phyloP scores from a whole-genome alignment of 2,888 invertebrate species.

The Catocala fraxini region DNA sequence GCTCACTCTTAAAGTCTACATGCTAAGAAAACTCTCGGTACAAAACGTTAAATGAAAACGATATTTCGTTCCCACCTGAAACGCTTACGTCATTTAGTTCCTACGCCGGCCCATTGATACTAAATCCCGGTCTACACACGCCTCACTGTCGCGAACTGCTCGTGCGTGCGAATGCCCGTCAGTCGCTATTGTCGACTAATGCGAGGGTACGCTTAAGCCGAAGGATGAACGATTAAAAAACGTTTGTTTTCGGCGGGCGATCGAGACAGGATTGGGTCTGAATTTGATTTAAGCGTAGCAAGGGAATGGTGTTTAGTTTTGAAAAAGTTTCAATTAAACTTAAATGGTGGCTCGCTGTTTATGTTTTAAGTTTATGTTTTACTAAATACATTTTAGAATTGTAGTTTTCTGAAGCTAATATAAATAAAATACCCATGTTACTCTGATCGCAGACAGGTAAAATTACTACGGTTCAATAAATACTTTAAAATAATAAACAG shows the following conservation, averaged over 20 bases:
- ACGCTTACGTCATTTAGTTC: conserved; percentile 31
- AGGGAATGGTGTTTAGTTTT: conserved; percentile 5
- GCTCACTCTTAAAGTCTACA: too few species aligned
- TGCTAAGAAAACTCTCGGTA: too few species aligned
- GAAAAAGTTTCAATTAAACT: neutral
- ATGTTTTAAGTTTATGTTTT: too few species aligned
- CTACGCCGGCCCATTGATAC: conserved; percentile 25
- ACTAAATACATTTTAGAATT: too few species aligned
- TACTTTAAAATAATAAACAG: too few species aligned
- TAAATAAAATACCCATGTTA: too few species aligned
- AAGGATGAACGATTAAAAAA: conserved; percentile 66
- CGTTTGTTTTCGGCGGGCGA: conserved; percentile 59
- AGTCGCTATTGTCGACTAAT: conserved; percentile 70
- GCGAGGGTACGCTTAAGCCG: conserved; percentile 54
- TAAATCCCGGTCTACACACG: conserved; percentile 62
- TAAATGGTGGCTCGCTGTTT: neutral
- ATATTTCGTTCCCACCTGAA: conserved; percentile 2
- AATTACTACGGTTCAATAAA: too few species aligned
- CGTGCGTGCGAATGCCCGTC: conserved; percentile 68
- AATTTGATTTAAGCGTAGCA: conserved; percentile 34
- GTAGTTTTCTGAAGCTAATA: too few species aligned
- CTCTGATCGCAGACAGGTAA: too few species aligned
- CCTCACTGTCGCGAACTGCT: conserved; percentile 60
- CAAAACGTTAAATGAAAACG: too few species aligned
- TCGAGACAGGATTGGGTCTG: conserved; percentile 42